phyloP scores from a whole-genome alignment of 2,113 vertebrate genomes.

The Hiodon tergisus region DNA sequence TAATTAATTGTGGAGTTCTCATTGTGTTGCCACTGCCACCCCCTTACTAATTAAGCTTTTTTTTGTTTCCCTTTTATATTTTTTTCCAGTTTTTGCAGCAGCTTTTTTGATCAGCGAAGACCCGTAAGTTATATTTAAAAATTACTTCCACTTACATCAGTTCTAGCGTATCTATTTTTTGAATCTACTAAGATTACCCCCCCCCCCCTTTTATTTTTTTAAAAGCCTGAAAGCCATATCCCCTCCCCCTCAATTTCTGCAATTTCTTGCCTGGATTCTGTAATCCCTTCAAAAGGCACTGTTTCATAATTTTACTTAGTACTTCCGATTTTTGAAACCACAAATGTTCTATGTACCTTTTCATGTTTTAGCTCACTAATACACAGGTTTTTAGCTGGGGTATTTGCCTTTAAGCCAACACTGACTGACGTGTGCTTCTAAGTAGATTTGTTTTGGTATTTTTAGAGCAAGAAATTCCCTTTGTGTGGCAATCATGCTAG shows the following conservation, averaged over 20 bases:
- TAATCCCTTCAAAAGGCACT: neutral
- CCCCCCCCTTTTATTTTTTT: neutral
- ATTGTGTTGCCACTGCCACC: constrained; percentile 2
- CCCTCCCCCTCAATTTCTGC: neutral
- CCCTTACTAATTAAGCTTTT: constrained; percentile 44
- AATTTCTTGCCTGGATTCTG: neutral
- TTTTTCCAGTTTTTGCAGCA: constrained; percentile 64
- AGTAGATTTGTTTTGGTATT: no score
- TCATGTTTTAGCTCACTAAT: no score
- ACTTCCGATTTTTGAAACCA: neutral
- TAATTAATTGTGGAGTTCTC: neutral
- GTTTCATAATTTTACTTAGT: neutral
- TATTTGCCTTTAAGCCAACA: no score
- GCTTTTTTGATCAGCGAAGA: constrained; percentile 59
- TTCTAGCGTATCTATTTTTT: constrained; percentile 9
- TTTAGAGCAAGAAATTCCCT: no score
- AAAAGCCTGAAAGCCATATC: neutral
- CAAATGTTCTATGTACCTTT: no score
- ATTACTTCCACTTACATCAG: constrained; percentile 13
- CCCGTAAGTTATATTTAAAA: constrained; percentile 58
- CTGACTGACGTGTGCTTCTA: no score
- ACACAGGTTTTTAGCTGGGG: no score
- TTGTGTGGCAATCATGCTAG: no score
- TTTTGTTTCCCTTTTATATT: constrained; percentile 37
- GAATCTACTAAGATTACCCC: constrained; percentile 2